Evolutionary conservation across 2,113 vertebrate genomes (phyloP).

Genomic region (Bucco capensis): DNA sequence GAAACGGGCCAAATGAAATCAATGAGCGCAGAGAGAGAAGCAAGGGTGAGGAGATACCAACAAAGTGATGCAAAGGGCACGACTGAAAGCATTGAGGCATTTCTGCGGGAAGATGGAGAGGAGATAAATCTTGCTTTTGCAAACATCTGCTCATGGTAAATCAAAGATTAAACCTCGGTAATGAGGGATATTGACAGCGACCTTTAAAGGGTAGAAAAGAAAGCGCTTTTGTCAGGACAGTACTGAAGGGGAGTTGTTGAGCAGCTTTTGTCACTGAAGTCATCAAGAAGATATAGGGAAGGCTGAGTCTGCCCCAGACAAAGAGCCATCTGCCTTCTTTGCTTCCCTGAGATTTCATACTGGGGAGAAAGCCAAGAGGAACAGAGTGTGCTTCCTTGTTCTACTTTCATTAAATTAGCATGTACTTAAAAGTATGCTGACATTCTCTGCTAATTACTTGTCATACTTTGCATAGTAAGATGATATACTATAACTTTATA

Average conservation of each 20-base stretch:
- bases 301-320: neutral
- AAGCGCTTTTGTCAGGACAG: neutral
- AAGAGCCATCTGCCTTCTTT: neutral
- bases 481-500: neutral
- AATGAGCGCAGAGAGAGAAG: neutral
- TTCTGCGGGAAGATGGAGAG: rapidly evolving
- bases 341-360: neutral
- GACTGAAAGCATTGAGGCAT: neutral
- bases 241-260: neutral
- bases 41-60: neutral
- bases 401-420: neutral
- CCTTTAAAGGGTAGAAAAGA: neutral
- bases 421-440: neutral
- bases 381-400: neutral
- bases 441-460: neutral
- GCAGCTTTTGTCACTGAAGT: neutral
- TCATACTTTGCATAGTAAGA: neutral
- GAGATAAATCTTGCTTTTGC: neutral
- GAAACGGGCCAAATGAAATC: neutral
- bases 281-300: neutral
- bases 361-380: neutral
- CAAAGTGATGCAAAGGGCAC: rapidly evolving
- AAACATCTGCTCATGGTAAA: neutral
- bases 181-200: rapidly evolving
- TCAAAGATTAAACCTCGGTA: neutral